A percentile compares a stretch with the other conserved stretches of the same genome.
phyloP scores from a whole-genome alignment of 2,888 invertebrate species.

The Agrotis segetum region DNA sequence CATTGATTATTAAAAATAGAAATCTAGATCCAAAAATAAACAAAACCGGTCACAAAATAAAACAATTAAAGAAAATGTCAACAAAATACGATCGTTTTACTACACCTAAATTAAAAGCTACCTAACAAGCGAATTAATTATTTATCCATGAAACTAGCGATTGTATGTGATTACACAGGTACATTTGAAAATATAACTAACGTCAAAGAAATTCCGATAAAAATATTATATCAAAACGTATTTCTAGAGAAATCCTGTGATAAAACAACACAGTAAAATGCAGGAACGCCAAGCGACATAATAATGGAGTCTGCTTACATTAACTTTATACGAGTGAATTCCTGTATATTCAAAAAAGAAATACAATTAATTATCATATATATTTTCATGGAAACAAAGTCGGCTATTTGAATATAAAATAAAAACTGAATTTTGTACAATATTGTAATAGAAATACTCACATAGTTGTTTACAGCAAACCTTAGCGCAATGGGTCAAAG shows the following conservation, averaged over 20 bases:
- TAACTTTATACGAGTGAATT: conserved; percentile 61
- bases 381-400: neutral
- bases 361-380: neutral
- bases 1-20: neutral
- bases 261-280: conserved; percentile 48
- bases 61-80: conserved; percentile 38
- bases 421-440: conserved; percentile 19
- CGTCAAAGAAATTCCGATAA: conserved; percentile 6
- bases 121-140: conserved; percentile 39
- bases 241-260: conserved; percentile 12
- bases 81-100: conserved; percentile 35
- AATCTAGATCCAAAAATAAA: neutral
- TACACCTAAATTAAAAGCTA: conserved; percentile 21
- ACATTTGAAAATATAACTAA: conserved; percentile 2
- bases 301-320: conserved; percentile 83
- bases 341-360: conserved; percentile 5
- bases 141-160: conserved; percentile 13
- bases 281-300: conserved; percentile 75
- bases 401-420: conserved; percentile 1
- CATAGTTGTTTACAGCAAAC: conserved; percentile 87
- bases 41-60: neutral
- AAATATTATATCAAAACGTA: neutral
- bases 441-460: conserved; percentile 77
- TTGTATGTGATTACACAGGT: neutral
- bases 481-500: conserved; percentile 79